Evolutionary conservation across 2,888 invertebrate species (phyloP).

Genomic region (Sphaerophoria rueppellii): DNA sequence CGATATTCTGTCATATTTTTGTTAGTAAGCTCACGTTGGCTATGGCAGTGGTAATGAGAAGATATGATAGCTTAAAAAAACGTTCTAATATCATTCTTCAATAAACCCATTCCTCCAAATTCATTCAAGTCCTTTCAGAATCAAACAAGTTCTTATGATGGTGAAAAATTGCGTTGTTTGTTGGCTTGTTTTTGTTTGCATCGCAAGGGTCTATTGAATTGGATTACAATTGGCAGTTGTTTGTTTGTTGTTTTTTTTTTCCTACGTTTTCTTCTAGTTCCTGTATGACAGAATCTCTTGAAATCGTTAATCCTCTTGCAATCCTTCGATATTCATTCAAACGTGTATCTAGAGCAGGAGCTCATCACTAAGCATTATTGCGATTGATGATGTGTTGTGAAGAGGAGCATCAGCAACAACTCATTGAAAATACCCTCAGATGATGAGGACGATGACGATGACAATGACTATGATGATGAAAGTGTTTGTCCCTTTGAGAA

Average conservation of each 20-base stretch:
- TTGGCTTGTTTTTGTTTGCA: slow-evolving; percentile 59
- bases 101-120: slow-evolving; percentile 4
- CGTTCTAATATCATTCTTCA: not conserved
- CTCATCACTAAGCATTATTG: slow-evolving; percentile 61
- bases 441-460: slow-evolving; percentile 38
- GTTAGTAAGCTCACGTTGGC: too few relatives aligned
- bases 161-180: slow-evolving; percentile 67
- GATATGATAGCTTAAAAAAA: slow-evolving; percentile 20
- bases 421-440: slow-evolving; percentile 50
- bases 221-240: slow-evolving; percentile 66
- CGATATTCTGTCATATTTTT: slow-evolving; percentile 26
- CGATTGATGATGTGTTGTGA: slow-evolving; percentile 61
- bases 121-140: slow-evolving; percentile 29
- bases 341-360: slow-evolving; percentile 47
- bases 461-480: slow-evolving; percentile 60
- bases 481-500: slow-evolving; percentile 82
- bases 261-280: slow-evolving; percentile 45
- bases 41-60: too few relatives aligned
- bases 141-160: slow-evolving; percentile 19
- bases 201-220: slow-evolving; percentile 70
- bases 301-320: slow-evolving; percentile 68
- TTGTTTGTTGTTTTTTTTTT: not conserved
- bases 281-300: slow-evolving; percentile 57
- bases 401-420: slow-evolving; percentile 57
- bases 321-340: slow-evolving; percentile 73